These are phyloP conservation scores for Puffinus mauretanicus DNA, from an alignment of 2,113 vertebrate species.

Conservation along the genomic window DNA sequence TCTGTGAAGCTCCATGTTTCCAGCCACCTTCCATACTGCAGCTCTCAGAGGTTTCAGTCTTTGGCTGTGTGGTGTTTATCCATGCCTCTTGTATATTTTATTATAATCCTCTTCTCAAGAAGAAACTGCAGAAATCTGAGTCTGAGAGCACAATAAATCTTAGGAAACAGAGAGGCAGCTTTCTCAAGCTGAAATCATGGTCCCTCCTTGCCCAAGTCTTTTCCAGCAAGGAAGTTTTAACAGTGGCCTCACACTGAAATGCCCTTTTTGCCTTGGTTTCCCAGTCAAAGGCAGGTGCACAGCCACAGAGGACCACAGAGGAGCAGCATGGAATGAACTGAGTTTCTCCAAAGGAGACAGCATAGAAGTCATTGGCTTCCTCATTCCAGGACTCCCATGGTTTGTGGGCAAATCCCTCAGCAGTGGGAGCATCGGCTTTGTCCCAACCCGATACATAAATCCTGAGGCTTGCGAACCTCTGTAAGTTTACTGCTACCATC, in stretches of 20 bases:
- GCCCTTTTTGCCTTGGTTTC: slow-evolving; percentile 1
- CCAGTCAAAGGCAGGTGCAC: slow-evolving; percentile 86
- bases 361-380: slow-evolving; percentile 85
- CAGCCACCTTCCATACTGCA: background rate
- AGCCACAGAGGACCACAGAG: slow-evolving; percentile 77
- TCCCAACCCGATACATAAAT: slow-evolving; percentile 78
- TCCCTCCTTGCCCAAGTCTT: background rate
- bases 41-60: background rate
- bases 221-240: background rate
- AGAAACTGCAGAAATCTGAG: background rate
- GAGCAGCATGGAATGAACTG: slow-evolving; percentile 81
- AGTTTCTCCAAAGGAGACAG: slow-evolving; percentile 82
- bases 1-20: background rate
- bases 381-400: slow-evolving; percentile 83
- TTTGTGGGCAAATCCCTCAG: slow-evolving; percentile 84
- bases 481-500: slow-evolving; percentile 74
- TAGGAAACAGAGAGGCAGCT: background rate
- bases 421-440: slow-evolving; percentile 84
- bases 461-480: slow-evolving; percentile 73
- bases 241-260: background rate
- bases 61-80: background rate
- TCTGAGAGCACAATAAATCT: background rate
- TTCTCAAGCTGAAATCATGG: background rate
- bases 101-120: background rate
- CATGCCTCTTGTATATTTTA: background rate